Evolutionary conservation across 1,140 invertebrate species (phyloP), one percentile per base, ranked within the genome.

Genomic region (Berghia stephanieae): DNA sequence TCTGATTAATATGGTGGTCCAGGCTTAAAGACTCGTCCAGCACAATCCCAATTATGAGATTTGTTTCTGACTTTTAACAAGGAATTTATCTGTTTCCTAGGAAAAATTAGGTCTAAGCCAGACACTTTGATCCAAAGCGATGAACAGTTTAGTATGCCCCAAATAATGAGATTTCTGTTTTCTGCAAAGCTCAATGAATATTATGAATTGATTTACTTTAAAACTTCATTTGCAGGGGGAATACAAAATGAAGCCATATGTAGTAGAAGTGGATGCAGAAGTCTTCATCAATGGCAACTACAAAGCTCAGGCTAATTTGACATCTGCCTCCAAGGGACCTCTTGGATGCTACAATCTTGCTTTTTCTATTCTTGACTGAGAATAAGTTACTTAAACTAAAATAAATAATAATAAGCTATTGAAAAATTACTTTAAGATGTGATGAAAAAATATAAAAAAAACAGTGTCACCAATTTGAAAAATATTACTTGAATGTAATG

Each of bases 211-310:
- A 16, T 27, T 60, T 60, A 27, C 10, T 60, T 27, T 10, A 16
- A 60, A 16, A 16, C 24, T 60, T 27, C 6, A 8, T 60, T 10
- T 8, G 8, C 63, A 72, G 70, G 70, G 70, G 36, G 70, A 72
- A 55, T 72, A 72, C 34, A 72, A 27, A 8, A 44, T 72, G 2
- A 31, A 43, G 3, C 52, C 34, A 44, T 55, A 52, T 55, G 38
- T n/a, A 13, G 70, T 72, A 4, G 70, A 72, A 1, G 46, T 72
- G 8, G 46, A 55, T 72, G 70, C 70, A 38, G 43, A 44, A 36
- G 46, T 72, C 38, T 72, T 72, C 34, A 6, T 36, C 8, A 16
- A 31, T 34, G 70, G 70, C 24, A 21, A 72, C 38, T 72, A 72
- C 46, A 44, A 36, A 10, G 46, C 8, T 3, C 40, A 72, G 16